phyloP scores from a whole-genome alignment of 2,888 invertebrate species.

The Cryptus armator region DNA sequence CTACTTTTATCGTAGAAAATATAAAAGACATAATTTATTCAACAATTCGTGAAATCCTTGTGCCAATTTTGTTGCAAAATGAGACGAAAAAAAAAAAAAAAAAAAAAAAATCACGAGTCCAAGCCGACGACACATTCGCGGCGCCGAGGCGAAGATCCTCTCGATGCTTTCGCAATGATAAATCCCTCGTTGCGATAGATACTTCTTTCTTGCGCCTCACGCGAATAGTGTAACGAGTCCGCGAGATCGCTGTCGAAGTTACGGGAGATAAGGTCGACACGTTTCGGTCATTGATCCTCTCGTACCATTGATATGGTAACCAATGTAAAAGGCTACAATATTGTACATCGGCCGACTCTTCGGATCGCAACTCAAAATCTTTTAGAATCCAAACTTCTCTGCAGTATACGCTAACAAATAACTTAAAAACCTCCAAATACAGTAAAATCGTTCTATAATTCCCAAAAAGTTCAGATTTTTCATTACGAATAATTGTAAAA shows the following conservation, averaged over 20 bases:
- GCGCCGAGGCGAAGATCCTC: conserved; percentile 23
- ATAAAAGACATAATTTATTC: conserved; percentile 8
- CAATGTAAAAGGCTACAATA: background rate
- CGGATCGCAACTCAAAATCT: background rate
- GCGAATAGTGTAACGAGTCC: conserved; percentile 37
- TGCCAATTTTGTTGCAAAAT: conserved; percentile 65
- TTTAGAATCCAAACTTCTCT: background rate
- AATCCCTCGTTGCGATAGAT: conserved; percentile 50
- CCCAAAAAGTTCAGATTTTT: no score
- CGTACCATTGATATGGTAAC: background rate
- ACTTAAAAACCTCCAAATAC: background rate
- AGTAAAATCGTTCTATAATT: no score
- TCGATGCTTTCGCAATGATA: conserved; percentile 47
- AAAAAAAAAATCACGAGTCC: conserved; percentile 65
- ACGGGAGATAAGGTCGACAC: conserved; percentile 6
- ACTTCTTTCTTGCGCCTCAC: conserved; percentile 51
- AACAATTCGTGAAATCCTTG: conserved; percentile 69
- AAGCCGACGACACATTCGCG: conserved; percentile 31
- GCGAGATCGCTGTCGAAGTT: conserved; percentile 15
- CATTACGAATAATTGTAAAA: no score
- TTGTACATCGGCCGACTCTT: background rate
- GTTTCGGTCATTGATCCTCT: conserved; percentile 5
- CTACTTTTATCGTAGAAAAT: background rate
- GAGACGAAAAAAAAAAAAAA: conserved; percentile 56
- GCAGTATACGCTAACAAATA: background rate